Percentiles rank a stretch among this genome's conserved stretches.
Conservation (phyloP, 37 sponge, comb jelly and placozoan genomes). For the Amphimedon queenslandica region DNA sequence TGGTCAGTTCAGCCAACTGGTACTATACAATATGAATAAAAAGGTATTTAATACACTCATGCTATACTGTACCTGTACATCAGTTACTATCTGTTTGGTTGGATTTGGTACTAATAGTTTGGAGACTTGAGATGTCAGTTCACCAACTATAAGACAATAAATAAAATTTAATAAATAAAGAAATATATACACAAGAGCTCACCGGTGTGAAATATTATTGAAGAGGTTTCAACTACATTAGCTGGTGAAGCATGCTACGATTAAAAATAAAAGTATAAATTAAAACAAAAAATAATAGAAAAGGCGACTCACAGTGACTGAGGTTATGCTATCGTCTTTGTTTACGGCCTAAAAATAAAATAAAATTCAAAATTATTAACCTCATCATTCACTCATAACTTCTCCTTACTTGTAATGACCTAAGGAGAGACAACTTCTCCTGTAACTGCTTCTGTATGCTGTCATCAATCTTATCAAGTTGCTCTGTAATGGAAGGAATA, state of each 20-base stretch:
- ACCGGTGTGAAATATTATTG: no score
- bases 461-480: constrained; percentile 69
- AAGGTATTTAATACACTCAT: background rate
- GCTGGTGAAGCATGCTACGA: no score
- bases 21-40: background rate
- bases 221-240: no score
- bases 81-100: constrained; percentile 48
- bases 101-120: constrained; percentile 66
- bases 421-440: constrained; percentile 44
- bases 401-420: constrained; percentile 28
- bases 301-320: no score
- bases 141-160: constrained; percentile 30
- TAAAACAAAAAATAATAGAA: no score
- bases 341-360: no score
- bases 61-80: constrained; percentile 32
- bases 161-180: no score
- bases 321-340: no score
- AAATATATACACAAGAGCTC: no score
- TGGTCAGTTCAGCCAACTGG: background rate
- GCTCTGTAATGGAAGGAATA: constrained; percentile 20
- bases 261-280: no score
- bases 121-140: constrained; percentile 39
- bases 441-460: constrained; percentile 45
- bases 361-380: no score
- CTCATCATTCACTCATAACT: background rate